These are phyloP conservation scores for Holotrichia oblita DNA, from an alignment of 1,140 invertebrate genomes.

Conservation along the genomic window DNA sequence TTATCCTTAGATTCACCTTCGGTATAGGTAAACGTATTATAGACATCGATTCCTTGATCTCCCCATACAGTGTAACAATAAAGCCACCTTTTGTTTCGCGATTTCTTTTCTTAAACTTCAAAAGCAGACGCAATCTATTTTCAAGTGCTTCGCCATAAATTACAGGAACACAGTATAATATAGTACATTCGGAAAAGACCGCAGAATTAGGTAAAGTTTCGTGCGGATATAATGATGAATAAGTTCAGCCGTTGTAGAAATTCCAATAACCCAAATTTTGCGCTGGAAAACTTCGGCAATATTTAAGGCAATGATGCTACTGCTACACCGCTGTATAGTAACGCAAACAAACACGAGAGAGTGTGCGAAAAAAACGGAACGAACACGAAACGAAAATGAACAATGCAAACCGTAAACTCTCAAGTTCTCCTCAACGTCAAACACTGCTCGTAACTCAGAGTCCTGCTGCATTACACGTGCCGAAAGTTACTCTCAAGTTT, in stretches of 20 bases:
- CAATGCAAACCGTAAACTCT: constrained; percentile 21
- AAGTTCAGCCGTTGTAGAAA: constrained; percentile 19
- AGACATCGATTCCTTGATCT: no score
- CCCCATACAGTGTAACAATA: no score
- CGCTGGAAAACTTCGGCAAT: constrained; percentile 13
- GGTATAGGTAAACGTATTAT: no score
- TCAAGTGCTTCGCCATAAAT: constrained; percentile 4
- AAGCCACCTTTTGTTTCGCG: no score
- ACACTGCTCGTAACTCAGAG: constrained; percentile 5
- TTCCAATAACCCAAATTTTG: constrained; percentile 34
- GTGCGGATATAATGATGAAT: constrained; percentile 17
- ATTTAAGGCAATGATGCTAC: constrained; percentile 34
- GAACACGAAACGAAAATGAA: constrained; percentile 24
- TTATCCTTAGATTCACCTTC: no score
- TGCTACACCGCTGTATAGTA: background rate
- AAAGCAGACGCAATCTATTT: constrained; percentile 14
- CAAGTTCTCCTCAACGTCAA: constrained; percentile 31
- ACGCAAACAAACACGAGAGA: background rate
- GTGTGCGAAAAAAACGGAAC: background rate
- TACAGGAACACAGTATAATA: no score
- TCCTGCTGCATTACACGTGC: constrained; percentile 41
- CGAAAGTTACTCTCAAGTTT: constrained; percentile 46
- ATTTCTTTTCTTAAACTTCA: background rate
- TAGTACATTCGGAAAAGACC: constrained; percentile 22
- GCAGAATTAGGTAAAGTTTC: constrained; percentile 19